Evolutionary conservation across 2,797 vertebrate genomes (phyloP).

Genomic region (Xiphophorus birchmanni): DNA sequence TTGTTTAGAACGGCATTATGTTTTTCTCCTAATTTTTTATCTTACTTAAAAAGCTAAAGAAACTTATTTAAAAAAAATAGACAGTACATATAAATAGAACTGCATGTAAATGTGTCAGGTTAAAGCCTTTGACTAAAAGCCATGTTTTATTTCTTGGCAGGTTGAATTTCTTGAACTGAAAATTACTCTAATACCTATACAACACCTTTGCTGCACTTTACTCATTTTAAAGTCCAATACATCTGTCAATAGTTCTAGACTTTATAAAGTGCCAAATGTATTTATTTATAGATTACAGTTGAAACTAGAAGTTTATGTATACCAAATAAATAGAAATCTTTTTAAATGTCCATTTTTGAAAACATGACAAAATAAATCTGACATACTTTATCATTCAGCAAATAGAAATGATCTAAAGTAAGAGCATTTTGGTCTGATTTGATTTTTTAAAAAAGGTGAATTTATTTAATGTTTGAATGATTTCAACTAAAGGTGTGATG

Average conservation of each 20-base stretch:
- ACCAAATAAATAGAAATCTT: neutral
- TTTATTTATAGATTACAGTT: neutral
- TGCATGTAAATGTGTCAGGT: neutral
- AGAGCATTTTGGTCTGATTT: neutral
- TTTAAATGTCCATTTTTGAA: too few species aligned
- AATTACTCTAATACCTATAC: neutral
- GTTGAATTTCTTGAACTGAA: neutral
- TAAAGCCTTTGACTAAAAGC: neutral
- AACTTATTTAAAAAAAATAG: neutral
- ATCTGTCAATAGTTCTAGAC: neutral
- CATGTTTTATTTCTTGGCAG: neutral
- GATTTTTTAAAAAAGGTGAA: neutral
- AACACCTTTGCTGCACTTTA: neutral
- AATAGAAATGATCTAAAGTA: neutral
- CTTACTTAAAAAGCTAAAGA: neutral
- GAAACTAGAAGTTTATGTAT: neutral
- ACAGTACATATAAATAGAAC: neutral
- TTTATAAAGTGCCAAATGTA: neutral
- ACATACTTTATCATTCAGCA: neutral
- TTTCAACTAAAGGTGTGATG: neutral
- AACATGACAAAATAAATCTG: neutral
- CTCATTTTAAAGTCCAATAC: neutral
- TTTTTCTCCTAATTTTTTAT: neutral
- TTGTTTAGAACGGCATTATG: neutral
- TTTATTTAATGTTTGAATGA: neutral